Percentiles rank a stretch among this genome's conserved stretches.
Conservation (phyloP, 92 coral and sea anemone species). For the Phenganax marumi region DNA sequence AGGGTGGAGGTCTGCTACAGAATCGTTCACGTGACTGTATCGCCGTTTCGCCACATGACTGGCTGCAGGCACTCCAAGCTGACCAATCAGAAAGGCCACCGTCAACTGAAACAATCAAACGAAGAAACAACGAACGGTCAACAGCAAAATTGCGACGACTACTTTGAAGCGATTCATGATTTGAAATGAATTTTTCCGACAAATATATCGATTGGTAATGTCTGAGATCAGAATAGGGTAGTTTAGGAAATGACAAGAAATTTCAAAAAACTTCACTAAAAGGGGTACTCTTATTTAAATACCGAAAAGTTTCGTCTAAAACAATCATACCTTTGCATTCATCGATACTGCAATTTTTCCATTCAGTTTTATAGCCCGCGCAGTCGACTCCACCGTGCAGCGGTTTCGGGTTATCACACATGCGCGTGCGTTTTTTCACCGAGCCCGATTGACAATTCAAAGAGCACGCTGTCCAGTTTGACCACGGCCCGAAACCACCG, state of each 20-base stretch:
- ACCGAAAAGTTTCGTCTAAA: not conserved
- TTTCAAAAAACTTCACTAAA: too few species aligned
- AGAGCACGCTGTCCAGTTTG: constrained; percentile 76
- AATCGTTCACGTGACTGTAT: constrained; percentile 32
- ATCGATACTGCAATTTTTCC: constrained; percentile 66
- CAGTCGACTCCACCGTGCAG: constrained; percentile 82
- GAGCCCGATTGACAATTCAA: constrained; percentile 77
- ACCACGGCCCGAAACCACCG: constrained; percentile 89
- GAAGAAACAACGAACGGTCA: not conserved
- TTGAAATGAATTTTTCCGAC: too few species aligned
- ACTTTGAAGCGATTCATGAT: too few species aligned
- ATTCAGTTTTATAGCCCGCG: constrained; percentile 79
- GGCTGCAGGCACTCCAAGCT: constrained; percentile 35
- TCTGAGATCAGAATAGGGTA: too few species aligned
- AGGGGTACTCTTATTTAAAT: too few species aligned
- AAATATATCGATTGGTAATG: too few species aligned
- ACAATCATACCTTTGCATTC: constrained; percentile 8
- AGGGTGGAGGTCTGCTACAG: constrained; percentile 32
- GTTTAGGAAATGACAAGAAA: too few species aligned
- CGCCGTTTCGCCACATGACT: constrained; percentile 33
- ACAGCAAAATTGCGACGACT: not conserved
- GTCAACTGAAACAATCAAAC: constrained; percentile 23
- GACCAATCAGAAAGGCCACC: constrained; percentile 40
- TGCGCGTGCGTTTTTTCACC: constrained; percentile 82
- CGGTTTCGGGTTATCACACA: constrained; percentile 87